A percentile compares a stretch with the other conserved stretches of the same genome.
Conservation (phyloP, 1,140 invertebrate genomes). For the Drosophila novamexicana region DNA sequence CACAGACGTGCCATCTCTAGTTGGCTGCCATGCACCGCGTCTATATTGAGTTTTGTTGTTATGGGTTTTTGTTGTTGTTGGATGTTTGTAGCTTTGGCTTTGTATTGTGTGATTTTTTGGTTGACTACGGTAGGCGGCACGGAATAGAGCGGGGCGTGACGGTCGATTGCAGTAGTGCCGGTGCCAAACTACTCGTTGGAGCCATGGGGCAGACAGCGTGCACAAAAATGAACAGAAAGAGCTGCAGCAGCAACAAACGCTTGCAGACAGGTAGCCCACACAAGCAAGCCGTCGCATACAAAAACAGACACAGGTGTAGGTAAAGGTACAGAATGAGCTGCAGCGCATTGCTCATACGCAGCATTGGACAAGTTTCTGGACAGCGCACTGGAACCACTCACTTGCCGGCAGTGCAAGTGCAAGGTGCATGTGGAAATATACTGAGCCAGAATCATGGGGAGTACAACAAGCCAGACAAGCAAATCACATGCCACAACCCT, state of each 20-base stretch:
- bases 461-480: constrained; percentile 64
- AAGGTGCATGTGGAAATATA: constrained; percentile 46
- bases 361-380: constrained; percentile 60
- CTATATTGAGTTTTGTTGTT: constrained; percentile 21
- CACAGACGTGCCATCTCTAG: constrained; percentile 4
- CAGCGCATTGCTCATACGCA: constrained; percentile 75
- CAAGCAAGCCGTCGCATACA: background rate
- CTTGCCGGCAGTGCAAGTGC: constrained; percentile 24
- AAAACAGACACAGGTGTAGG: constrained; percentile 1
- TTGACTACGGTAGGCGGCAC: constrained; percentile 33
- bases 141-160: constrained; percentile 19
- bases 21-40: background rate
- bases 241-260: constrained; percentile 32
- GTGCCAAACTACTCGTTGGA: constrained; percentile 64
- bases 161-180: constrained; percentile 56
- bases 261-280: constrained; percentile 39
- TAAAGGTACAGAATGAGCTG: constrained; percentile 54
- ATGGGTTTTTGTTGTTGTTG: constrained; percentile 12
- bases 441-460: constrained; percentile 43
- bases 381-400: constrained; percentile 46
- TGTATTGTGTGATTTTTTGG: constrained; percentile 76
- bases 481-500: constrained; percentile 70
- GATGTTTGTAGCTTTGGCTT: constrained; percentile 74
- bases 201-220: constrained; percentile 50
- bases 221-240: constrained; percentile 63